Evolutionary conservation across 2,113 vertebrate species (phyloP).

Genomic region (Perognathus longimembris): DNA sequence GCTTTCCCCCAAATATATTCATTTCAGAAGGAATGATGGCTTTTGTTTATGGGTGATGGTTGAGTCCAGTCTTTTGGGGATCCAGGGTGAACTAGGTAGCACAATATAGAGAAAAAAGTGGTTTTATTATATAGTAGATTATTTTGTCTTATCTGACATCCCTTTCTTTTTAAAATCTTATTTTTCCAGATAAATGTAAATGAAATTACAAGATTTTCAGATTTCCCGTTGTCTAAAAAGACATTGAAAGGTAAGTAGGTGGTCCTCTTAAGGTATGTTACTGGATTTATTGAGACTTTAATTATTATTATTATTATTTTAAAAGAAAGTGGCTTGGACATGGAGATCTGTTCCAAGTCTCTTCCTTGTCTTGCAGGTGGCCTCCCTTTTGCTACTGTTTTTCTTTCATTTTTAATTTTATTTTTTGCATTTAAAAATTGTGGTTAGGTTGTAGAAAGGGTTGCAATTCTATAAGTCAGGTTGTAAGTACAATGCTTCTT

Average conservation of each 20-base stretch:
- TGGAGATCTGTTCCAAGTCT: background rate
- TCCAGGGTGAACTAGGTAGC: background rate
- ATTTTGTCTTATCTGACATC: slow-evolving; percentile 42
- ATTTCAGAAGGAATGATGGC: slow-evolving; percentile 15
- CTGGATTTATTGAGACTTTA: background rate
- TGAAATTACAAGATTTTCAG: slow-evolving; percentile 94
- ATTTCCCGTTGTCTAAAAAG: slow-evolving; percentile 97
- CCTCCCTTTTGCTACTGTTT: background rate
- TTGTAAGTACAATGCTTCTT: no score
- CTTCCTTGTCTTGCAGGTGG: background rate
- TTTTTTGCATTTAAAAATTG: no score
- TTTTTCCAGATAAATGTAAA: slow-evolving; percentile 90
- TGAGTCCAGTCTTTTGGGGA: background rate
- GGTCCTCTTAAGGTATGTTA: background rate
- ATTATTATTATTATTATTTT: no score
- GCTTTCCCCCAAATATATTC: background rate
- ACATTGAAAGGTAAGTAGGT: slow-evolving; percentile 91
- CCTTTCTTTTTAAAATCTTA: slow-evolving; percentile 21
- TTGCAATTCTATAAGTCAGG: no score
- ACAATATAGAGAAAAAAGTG: background rate
- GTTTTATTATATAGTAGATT: background rate
- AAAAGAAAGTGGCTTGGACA: background rate
- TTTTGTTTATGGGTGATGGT: slow-evolving; percentile 55
- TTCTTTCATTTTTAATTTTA: no score
- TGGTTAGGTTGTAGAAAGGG: no score